Percentiles rank a stretch among this genome's conserved stretches.
phyloP scores from a whole-genome alignment of 35 echinoderm and acorn worm genomes.

The Nesometra sesokonis region DNA sequence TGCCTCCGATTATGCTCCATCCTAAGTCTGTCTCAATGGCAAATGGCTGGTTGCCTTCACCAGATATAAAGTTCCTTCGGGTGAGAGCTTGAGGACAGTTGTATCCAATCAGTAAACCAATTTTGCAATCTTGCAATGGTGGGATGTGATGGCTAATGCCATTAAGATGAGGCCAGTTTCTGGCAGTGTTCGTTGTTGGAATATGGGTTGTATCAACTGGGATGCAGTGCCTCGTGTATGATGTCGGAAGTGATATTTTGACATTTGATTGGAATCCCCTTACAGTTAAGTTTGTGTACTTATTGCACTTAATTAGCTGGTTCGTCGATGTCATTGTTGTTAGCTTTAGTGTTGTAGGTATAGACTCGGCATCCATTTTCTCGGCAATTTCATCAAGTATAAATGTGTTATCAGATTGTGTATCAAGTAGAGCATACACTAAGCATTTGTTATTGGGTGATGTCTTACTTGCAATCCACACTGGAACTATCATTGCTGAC shows the following conservation, averaged over 20 bases:
- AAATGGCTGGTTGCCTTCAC: constrained; percentile 25
- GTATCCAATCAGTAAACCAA: constrained; percentile 49
- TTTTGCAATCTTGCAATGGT: constrained; percentile 30
- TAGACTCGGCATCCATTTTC: neutral
- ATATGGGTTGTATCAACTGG: neutral
- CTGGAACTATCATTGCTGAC: neutral
- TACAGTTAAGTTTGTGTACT: neutral
- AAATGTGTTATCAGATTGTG: neutral
- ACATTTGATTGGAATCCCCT: neutral
- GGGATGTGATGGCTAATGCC: constrained; percentile 6
- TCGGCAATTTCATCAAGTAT: neutral
- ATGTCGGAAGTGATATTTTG: neutral
- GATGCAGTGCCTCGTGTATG: neutral
- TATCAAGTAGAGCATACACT: neutral
- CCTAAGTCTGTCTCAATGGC: constrained; percentile 34
- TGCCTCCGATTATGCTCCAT: constrained; percentile 21
- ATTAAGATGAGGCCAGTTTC: constrained; percentile 12
- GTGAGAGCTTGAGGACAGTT: constrained; percentile 32
- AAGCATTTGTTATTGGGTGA: neutral
- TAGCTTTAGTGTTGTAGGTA: neutral
- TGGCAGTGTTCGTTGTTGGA: neutral
- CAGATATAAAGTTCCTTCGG: constrained; percentile 12
- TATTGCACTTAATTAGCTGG: neutral
- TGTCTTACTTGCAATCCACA: neutral
- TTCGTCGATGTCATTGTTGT: neutral